Evolutionary conservation across 2,113 vertebrate genomes (phyloP).

Genomic region (Bubo blakistoni): DNA sequence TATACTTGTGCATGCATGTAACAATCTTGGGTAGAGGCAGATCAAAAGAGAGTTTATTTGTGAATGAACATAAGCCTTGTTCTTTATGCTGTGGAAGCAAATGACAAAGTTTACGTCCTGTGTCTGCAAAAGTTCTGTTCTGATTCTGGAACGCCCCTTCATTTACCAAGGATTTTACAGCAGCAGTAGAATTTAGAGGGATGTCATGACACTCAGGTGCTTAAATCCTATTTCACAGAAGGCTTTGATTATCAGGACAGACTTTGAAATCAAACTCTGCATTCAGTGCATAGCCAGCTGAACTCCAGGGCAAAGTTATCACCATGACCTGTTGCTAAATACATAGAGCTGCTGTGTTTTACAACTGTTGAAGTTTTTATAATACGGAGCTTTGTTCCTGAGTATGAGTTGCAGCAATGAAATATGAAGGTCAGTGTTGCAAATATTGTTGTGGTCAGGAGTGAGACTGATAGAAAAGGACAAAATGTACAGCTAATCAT

Average conservation of each 20-base stretch:
- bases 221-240: not conserved
- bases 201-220: not conserved
- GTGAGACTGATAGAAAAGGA: not conserved
- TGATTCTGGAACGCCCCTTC: not conserved
- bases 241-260: constrained; percentile 23
- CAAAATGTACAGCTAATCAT: not conserved
- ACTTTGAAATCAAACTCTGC: constrained; percentile 61
- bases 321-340: constrained; percentile 54
- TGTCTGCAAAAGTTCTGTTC: not conserved
- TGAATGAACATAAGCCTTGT: not conserved
- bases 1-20: not conserved
- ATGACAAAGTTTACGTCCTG: not conserved
- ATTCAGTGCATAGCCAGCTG: not conserved
- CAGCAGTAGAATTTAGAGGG: not conserved
- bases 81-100: not conserved
- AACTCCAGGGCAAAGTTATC: constrained; percentile 42
- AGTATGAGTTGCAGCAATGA: constrained; percentile 4
- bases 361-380: constrained; percentile 12
- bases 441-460: not conserved
- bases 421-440: not conserved
- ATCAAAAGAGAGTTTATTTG: not conserved
- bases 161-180: not conserved
- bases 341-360: not conserved
- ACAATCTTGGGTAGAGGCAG: not conserved
- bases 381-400: not conserved